Base-by-base conservation (phyloP, 2,888 invertebrate genomes). In the Cheilosia impressa region DNA sequence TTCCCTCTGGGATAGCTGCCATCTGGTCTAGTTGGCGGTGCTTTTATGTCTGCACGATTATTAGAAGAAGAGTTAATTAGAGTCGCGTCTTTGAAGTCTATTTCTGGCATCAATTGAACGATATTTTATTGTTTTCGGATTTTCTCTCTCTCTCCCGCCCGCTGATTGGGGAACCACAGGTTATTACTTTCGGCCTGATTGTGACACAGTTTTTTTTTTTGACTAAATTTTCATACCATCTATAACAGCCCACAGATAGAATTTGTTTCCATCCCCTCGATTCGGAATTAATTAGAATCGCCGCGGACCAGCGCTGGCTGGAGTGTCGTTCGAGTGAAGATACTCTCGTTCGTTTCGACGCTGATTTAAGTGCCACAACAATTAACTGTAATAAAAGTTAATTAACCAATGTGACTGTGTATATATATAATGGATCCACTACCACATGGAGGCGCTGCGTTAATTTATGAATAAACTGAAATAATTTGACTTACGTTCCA, bases 381-480 rank as follows among this genome's bases (percentile, higher is more conserved):
- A 85, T 85, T 85, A 85, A 85, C 85, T 77, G 81, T 85, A 85
- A 85, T 85, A 85, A 85, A 85, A 85, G 68, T 85, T 85, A 85
- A 85, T 85, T 85, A 85, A 85, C 76, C 71, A 60, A 81, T 81
- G 72, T 85, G 80, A 80, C 76, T 72, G 85, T 81, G 66, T 24
- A 66, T 58, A 62, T 34, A n/a, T n/a, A 9, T 10, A 15, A 15
- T 43, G 24, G 27, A 15, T 15, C 45, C 17, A 62, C 72, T 10
- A 52, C 53, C 10, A 43, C 43, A 57, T 19, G 17, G 47, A 66
- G 57, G 71, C 75, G 71, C 24, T 77, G 53, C 24, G 69, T 75
- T 65, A 47, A 52, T 38, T 79, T 76, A 72, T 81, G 72, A 85
- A 77, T 77, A 77, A 72, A 73, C 45, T 52, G 60, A 69, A 69